phyloP scores from a whole-genome alignment of 2,888 invertebrate species.

The Drosophila mimica region DNA sequence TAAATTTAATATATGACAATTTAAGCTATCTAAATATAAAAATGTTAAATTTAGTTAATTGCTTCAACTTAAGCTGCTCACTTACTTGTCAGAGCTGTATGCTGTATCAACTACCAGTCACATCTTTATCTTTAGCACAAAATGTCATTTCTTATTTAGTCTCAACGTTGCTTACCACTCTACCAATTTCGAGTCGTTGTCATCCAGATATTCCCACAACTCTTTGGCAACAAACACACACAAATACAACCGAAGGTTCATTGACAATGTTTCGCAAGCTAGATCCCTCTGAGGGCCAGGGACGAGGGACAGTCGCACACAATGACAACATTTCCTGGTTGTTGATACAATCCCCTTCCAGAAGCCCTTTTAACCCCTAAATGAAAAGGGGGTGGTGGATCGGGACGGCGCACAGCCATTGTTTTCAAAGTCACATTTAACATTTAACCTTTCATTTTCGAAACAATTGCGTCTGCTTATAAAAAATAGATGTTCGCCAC shows the following conservation, averaged over 20 bases:
- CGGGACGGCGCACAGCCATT: slow-evolving; percentile 41
- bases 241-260: slow-evolving; percentile 59
- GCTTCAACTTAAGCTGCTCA: neutral
- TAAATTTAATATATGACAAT: neutral
- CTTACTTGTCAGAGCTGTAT: neutral
- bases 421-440: slow-evolving; percentile 79
- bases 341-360: slow-evolving; percentile 29
- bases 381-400: neutral
- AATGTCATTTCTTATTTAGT: slow-evolving; percentile 4
- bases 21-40: neutral
- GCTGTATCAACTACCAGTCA: neutral
- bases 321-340: slow-evolving; percentile 73
- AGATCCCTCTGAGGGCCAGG: slow-evolving; percentile 61
- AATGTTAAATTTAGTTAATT: neutral
- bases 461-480: slow-evolving; percentile 81
- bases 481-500: slow-evolving; percentile 74
- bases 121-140: slow-evolving; percentile 3
- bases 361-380: slow-evolving; percentile 9
- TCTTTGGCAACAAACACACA: slow-evolving; percentile 26
- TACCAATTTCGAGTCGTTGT: slow-evolving; percentile 9
- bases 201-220: slow-evolving; percentile 43
- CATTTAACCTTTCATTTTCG: slow-evolving; percentile 81
- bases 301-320: slow-evolving; percentile 23
- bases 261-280: slow-evolving; percentile 66
- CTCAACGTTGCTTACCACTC: slow-evolving; percentile 9